phyloP scores from a whole-genome alignment of 2,113 vertebrate species.

The Euleptes europaea region DNA sequence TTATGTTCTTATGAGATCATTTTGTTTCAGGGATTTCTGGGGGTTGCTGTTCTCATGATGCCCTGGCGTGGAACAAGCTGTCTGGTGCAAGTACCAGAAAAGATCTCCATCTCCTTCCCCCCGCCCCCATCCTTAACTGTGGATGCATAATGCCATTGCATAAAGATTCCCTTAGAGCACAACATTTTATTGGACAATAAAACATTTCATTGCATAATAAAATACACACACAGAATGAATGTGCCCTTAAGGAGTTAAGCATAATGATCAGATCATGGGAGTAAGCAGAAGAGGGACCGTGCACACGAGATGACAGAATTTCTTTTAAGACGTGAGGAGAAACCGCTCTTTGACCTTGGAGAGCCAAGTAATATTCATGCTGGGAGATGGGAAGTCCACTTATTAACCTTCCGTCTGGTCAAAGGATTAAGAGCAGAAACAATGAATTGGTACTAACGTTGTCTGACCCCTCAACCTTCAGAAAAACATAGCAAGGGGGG shows the following conservation, averaged over 20 bases:
- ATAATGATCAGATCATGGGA: neutral
- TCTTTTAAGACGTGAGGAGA: slow-evolving; percentile 47
- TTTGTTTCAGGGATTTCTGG: neutral
- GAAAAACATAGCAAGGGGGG: slow-evolving; percentile 59
- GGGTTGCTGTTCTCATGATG: neutral
- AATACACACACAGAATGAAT: neutral
- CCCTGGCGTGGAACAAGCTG: no score
- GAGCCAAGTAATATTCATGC: slow-evolving; percentile 35
- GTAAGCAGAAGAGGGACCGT: neutral
- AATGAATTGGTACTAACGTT: slow-evolving; percentile 48
- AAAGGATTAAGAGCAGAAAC: slow-evolving; percentile 60
- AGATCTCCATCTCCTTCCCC: no score
- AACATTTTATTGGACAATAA: neutral
- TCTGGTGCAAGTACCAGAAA: neutral
- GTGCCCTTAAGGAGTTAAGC: neutral
- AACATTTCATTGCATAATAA: neutral
- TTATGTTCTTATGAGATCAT: neutral
- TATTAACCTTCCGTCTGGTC: slow-evolving; percentile 32
- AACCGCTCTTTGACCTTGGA: slow-evolving; percentile 23
- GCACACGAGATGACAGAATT: neutral
- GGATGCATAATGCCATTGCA: neutral
- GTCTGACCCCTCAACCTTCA: slow-evolving; percentile 43
- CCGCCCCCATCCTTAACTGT: no score
- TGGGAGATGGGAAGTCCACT: slow-evolving; percentile 47
- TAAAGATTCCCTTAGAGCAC: neutral